These are phyloP conservation scores for Drosophila multiciliata DNA, from an alignment of 2,888 invertebrate genomes.

Conservation along the genomic window DNA sequence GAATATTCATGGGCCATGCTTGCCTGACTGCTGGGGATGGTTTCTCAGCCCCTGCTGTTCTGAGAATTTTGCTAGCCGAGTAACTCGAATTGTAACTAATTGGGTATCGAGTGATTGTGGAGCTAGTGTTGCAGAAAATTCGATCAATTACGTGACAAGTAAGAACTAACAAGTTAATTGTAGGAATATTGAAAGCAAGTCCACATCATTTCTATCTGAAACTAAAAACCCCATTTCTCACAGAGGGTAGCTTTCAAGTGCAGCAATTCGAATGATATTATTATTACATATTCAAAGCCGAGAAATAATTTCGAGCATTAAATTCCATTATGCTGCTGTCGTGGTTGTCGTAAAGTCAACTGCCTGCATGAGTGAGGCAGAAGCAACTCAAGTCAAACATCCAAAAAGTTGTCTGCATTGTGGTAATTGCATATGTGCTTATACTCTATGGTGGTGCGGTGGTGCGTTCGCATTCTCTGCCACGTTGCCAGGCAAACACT, in stretches of 20 bases:
- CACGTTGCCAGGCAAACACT: slow-evolving; percentile 29
- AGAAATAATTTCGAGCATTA: slow-evolving; percentile 3
- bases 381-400: slow-evolving; percentile 18
- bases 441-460: slow-evolving; percentile 3
- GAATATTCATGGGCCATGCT: slow-evolving; percentile 41
- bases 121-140: slow-evolving; percentile 31
- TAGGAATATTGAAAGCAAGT: background rate
- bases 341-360: slow-evolving; percentile 16
- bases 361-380: background rate
- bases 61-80: slow-evolving; percentile 8
- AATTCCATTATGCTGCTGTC: slow-evolving; percentile 17
- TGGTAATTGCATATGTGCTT: slow-evolving; percentile 28
- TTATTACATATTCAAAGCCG: slow-evolving; percentile 6
- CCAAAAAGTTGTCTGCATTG: slow-evolving; percentile 19
- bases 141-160: slow-evolving; percentile 26
- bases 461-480: slow-evolving; percentile 9
- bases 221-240: background rate
- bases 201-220: background rate
- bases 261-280: background rate
- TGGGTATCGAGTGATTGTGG: slow-evolving; percentile 27
- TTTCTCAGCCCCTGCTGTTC: background rate
- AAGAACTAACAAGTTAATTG: slow-evolving; percentile 12
- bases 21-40: slow-evolving; percentile 10
- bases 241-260: background rate
- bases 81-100: slow-evolving; percentile 40